A percentile compares a stretch with the other conserved stretches of the same genome.
phyloP scores from a whole-genome alignment of 2,797 vertebrate species.

The Muraenolepis orangiensis region DNA sequence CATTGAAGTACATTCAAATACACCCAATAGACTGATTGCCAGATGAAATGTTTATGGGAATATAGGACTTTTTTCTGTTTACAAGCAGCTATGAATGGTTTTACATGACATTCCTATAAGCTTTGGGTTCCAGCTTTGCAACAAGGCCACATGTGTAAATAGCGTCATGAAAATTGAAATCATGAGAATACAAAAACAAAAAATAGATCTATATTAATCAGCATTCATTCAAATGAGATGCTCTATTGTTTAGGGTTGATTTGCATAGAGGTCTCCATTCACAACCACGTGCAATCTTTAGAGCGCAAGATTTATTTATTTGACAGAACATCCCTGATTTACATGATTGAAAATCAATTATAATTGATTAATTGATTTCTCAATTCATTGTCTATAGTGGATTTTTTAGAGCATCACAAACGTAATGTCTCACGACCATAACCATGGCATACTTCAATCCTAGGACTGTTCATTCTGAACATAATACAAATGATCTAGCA shows the following conservation, averaged over 20 bases:
- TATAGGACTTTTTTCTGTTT: neutral
- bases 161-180: conserved; percentile 9
- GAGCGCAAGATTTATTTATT: neutral
- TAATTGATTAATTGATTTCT: neutral
- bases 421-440: neutral
- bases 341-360: neutral
- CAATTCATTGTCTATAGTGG: neutral
- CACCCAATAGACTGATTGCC: conserved; percentile 20
- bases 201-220: neutral
- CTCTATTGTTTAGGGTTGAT: conserved; percentile 7
- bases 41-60: conserved; percentile 10
- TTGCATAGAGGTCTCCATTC: conserved; percentile 43
- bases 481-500: neutral
- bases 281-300: conserved; percentile 22
- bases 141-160: conserved; percentile 36
- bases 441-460: neutral
- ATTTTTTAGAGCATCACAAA: neutral
- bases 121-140: conserved; percentile 46
- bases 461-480: too few relatives aligned
- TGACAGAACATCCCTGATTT: neutral
- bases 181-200: neutral
- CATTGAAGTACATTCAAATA: conserved; percentile 2
- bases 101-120: conserved; percentile 22
- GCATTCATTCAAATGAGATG: neutral
- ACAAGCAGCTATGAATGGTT: conserved; percentile 9